Evolutionary conservation across 2,113 vertebrate genomes (phyloP), one percentile per base, ranked within the genome.

Genomic region (Shinisaurus crocodilurus): DNA sequence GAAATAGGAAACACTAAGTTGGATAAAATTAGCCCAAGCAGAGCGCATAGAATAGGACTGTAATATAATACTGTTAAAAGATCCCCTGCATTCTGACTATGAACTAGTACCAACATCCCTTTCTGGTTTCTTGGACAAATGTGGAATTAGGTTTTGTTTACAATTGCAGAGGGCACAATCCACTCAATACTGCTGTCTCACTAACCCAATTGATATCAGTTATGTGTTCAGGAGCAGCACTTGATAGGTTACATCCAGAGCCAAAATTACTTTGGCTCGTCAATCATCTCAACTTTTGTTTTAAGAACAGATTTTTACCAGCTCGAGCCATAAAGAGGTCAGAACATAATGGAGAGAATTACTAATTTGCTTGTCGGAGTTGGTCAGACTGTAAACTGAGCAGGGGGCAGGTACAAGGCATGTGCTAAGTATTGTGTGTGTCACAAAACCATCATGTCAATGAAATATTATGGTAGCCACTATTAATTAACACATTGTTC

Each of bases 1-100:
- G 7, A 91, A 13, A n/a, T 88, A 43, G 48, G 89, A 88, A 94
- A 86, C 32, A 34, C 37, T 1, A 10, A 92, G 63, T 80, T 10
- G 48, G 45, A 79, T 80, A 40, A 69, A 70, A 79, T 79, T 69
- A 70, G n/a, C 5, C 67, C 65, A n/a, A 57, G 60, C 34, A 87
- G 80, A 67, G 74, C 34, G 81, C n/a, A 3, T 1, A 0, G 25
- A 63, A 77, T 7, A 9, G 40, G 43, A 32, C 9, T 91, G 87
- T 67, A 91, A 90, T 10, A 48, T 1, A 1, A 87, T 69, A 32
- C 8, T 90, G 69, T 87, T 40, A 65, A 92, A 88, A 76, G 83
- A 0, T 85, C 85, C 79, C 40, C 34, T 57, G 74, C 1, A 43
- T 6, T 40, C 2, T 3, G 86, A 40, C 80, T 89, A 25, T 84